A percentile compares a stretch with the other conserved stretches of the same genome.
Conservation (phyloP, 2,113 vertebrate species). For the Oreochromis tanganicae region DNA sequence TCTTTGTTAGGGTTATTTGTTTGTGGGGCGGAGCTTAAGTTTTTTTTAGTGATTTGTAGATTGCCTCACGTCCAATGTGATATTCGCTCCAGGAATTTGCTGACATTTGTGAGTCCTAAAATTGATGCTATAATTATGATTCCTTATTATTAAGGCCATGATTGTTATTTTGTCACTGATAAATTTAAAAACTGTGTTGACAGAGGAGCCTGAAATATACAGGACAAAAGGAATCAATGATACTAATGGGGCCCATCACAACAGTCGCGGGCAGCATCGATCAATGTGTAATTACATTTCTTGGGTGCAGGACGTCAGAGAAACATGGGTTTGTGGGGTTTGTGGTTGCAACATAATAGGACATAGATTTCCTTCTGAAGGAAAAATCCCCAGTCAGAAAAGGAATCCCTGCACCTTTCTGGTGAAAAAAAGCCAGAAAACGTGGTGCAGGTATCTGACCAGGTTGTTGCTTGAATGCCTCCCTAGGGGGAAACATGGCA, state of each 20-base stretch:
- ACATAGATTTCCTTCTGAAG: background rate
- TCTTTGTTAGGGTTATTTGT: background rate
- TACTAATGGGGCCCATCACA: background rate
- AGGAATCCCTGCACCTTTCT: background rate
- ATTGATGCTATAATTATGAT: background rate
- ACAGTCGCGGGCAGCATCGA: background rate
- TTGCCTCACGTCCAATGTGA: background rate
- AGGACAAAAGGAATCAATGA: background rate
- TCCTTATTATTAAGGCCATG: background rate
- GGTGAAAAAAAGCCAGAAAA: background rate
- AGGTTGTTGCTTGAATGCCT: background rate
- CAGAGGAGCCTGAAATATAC: background rate
- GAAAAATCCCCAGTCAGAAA: background rate
- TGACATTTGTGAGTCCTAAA: background rate
- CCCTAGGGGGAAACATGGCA: background rate
- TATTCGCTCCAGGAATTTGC: background rate
- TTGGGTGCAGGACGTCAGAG: background rate
- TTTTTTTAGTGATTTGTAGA: background rate
- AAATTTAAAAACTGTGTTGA: background rate
- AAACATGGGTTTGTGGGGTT: too few species aligned
- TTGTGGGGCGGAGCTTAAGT: background rate
- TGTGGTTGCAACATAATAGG: background rate
- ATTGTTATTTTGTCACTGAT: background rate
- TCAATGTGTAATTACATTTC: background rate
- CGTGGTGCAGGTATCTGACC: background rate